A percentile compares a stretch with the other conserved stretches of the same genome.
Evolutionary conservation across 2,888 invertebrate species (phyloP).

Genomic region (Glomeris marginata): DNA sequence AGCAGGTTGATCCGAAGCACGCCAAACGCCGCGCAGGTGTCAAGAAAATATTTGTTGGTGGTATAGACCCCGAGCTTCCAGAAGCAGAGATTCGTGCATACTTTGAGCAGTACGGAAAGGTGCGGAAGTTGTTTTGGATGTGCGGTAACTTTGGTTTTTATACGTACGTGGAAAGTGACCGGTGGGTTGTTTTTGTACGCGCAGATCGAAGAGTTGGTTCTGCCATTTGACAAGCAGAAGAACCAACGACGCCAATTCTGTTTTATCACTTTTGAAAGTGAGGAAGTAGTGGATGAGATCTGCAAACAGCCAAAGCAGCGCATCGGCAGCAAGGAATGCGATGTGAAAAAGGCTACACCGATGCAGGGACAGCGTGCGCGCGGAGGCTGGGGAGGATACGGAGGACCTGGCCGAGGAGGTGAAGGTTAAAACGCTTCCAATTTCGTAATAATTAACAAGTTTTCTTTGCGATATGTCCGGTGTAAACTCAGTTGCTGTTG

Average conservation of each 20-base stretch:
- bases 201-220: not conserved
- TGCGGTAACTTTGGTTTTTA: too few relatives aligned
- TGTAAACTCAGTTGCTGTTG: too few relatives aligned
- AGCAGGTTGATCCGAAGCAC: slow-evolving; percentile 10
- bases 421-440: not conserved
- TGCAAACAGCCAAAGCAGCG: slow-evolving; percentile 10
- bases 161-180: too few relatives aligned
- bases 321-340: slow-evolving; percentile 10
- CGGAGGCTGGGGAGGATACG: not conserved
- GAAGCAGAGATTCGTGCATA: slow-evolving; percentile 11
- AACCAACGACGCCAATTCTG: slow-evolving; percentile 9
- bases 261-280: slow-evolving; percentile 10
- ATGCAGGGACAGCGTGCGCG: slow-evolving; percentile 5
- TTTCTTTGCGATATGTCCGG: too few relatives aligned
- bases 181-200: too few relatives aligned
- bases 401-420: not conserved
- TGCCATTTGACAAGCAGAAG: slow-evolving; percentile 11
- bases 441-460: too few relatives aligned
- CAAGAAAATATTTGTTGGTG: slow-evolving; percentile 12
- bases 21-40: slow-evolving; percentile 10
- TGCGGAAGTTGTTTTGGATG: not conserved
- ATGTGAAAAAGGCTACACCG: slow-evolving; percentile 9
- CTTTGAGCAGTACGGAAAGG: slow-evolving; percentile 10
- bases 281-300: slow-evolving; percentile 9
- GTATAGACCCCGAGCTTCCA: slow-evolving; percentile 10